Evolutionary conservation across 2,888 invertebrate species (phyloP).

Genomic region (Hydriomena furcata): DNA sequence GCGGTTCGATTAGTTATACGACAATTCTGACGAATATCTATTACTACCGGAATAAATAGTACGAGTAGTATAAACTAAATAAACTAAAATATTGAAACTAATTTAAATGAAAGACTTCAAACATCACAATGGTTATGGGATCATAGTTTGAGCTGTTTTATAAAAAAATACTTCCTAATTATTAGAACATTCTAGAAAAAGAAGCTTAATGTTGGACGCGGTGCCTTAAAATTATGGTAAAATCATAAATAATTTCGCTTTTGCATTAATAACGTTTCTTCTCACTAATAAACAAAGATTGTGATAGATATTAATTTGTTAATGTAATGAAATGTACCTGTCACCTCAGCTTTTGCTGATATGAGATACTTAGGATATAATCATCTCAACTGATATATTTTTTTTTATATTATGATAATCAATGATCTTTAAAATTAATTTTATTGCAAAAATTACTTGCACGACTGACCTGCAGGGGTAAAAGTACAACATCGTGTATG

Average conservation of each 20-base stretch:
- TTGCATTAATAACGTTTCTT: constrained; percentile 29
- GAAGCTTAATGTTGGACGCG: constrained; percentile 21
- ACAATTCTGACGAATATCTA: too few relatives aligned
- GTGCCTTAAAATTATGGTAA: constrained; percentile 10
- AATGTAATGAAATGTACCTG: constrained; percentile 34
- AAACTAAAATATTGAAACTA: too few relatives aligned
- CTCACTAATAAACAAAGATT: constrained; percentile 20
- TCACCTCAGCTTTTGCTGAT: constrained; percentile 32
- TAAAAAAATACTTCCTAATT: too few relatives aligned
- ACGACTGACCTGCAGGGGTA: background rate
- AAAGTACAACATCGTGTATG: background rate
- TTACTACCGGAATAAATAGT: too few relatives aligned
- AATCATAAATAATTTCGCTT: constrained; percentile 35
- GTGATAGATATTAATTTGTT: constrained; percentile 30
- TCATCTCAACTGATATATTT: constrained; percentile 45
- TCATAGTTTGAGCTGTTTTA: too few relatives aligned
- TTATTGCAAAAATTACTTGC: background rate
- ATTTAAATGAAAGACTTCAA: too few relatives aligned
- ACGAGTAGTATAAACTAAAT: too few relatives aligned
- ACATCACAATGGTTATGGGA: too few relatives aligned
- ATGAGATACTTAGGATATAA: constrained; percentile 31
- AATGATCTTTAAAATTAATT: background rate
- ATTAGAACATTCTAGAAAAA: background rate
- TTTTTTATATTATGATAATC: background rate
- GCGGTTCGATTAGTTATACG: too few relatives aligned